These are phyloP conservation scores for Eumerus sabulonum DNA, from an alignment of 2,888 invertebrate species.

Conservation along the genomic window DNA sequence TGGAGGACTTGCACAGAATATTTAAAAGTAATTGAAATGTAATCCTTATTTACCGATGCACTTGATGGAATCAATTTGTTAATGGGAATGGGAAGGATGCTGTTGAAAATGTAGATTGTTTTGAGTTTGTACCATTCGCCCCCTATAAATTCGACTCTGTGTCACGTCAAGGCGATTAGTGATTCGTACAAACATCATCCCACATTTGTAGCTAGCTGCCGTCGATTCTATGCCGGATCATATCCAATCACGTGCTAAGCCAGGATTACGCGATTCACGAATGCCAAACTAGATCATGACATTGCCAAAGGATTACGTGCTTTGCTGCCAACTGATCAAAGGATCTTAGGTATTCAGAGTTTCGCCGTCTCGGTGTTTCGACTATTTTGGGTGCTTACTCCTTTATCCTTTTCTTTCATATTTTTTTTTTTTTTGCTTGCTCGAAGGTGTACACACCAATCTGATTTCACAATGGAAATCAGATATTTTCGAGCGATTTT, in stretches of 20 bases:
- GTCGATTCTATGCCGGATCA: slow-evolving; percentile 27
- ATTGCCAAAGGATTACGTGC: slow-evolving; percentile 30
- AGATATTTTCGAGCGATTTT: slow-evolving; percentile 44
- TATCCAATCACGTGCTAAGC: slow-evolving; percentile 55
- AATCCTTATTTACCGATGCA: slow-evolving; percentile 39
- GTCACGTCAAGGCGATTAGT: slow-evolving; percentile 28
- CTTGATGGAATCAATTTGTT: slow-evolving; percentile 47
- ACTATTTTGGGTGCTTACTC: slow-evolving; percentile 37
- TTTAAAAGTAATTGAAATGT: slow-evolving; percentile 34
- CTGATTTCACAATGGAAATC: slow-evolving; percentile 47
- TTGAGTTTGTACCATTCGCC: neutral
- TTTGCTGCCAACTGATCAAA: slow-evolving; percentile 22
- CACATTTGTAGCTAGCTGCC: neutral
- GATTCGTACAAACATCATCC: slow-evolving; percentile 1
- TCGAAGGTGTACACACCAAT: slow-evolving; percentile 31
- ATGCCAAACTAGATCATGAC: slow-evolving; percentile 36
- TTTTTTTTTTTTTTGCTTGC: too few relatives aligned
- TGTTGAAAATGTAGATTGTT: neutral
- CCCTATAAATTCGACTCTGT: slow-evolving; percentile 3
- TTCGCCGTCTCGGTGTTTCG: too few relatives aligned
- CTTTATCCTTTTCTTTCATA: slow-evolving; percentile 6
- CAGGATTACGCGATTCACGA: slow-evolving; percentile 45
- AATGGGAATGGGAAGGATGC: slow-evolving; percentile 12
- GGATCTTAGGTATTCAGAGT: slow-evolving; percentile 38
- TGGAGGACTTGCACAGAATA: neutral